A percentile compares a stretch with the other conserved stretches of the same genome.
These are phyloP conservation scores for Picathartes gymnocephalus DNA, from an alignment of 2,113 vertebrate genomes.

Conservation along the genomic window DNA sequence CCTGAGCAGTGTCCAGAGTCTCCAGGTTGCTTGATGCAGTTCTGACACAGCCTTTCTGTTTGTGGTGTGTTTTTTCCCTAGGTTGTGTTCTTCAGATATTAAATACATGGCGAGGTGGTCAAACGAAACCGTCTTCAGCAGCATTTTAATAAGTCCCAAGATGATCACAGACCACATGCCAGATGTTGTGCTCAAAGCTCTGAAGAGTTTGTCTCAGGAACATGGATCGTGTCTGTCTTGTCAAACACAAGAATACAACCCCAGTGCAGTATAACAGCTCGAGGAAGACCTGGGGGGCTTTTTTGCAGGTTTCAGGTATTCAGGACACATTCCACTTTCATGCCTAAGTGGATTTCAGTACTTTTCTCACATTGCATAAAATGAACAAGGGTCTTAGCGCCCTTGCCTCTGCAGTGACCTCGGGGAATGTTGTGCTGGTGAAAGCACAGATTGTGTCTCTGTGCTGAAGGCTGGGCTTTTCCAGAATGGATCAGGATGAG, in stretches of 20 bases:
- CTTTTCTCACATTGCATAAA: not conserved
- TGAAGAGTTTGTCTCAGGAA: slow-evolving; percentile 77
- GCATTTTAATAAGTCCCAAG: slow-evolving; percentile 89
- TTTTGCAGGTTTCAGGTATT: not conserved
- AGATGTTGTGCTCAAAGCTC: slow-evolving; percentile 79
- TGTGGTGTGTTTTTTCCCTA: not conserved
- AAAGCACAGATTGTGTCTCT: not conserved
- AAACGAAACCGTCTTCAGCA: slow-evolving; percentile 79
- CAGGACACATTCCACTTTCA: not conserved
- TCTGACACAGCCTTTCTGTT: not conserved
- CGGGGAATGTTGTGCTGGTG: not conserved
- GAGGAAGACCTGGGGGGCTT: fast-evolving
- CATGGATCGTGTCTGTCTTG: slow-evolving; percentile 72
- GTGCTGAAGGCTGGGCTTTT: not conserved
- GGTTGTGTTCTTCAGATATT: slow-evolving; percentile 82
- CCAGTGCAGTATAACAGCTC: not conserved
- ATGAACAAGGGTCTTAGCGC: not conserved
- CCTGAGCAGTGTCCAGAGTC: not conserved
- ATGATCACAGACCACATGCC: slow-evolving; percentile 97
- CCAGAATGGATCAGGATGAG: fast-evolving
- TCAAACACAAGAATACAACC: slow-evolving; percentile 24
- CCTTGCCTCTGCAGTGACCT: not conserved
- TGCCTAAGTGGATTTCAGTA: not conserved
- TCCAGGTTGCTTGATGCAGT: not conserved
- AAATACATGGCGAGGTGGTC: slow-evolving; percentile 84